phyloP scores from a whole-genome alignment of 2,888 invertebrate genomes.

The Auanema freiburgensis region DNA sequence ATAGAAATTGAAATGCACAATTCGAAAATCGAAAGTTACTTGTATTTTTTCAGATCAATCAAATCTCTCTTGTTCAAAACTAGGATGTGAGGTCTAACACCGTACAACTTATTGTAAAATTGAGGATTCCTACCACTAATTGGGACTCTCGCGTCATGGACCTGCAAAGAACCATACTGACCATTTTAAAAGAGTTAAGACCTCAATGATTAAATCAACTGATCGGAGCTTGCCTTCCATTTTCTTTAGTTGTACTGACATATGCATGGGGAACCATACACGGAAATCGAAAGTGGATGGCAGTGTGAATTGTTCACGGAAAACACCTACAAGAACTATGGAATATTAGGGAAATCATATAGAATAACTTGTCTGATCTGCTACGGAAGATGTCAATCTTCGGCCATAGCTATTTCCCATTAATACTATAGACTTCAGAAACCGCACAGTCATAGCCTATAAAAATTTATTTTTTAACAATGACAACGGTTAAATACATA shows the following conservation, averaged over 20 bases:
- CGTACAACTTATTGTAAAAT: conserved; percentile 51
- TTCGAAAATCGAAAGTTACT: conserved; percentile 28
- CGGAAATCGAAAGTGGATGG: conserved; percentile 39
- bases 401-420: no score
- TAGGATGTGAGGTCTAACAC: conserved; percentile 61
- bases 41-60: conserved; percentile 57
- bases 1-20: not conserved
- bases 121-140: conserved; percentile 62
- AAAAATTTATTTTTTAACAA: no score
- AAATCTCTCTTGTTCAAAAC: conserved; percentile 63
- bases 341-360: not conserved
- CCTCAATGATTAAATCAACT: conserved; percentile 59
- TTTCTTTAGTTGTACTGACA: conserved; percentile 57
- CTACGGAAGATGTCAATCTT: not conserved
- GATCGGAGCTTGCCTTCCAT: conserved; percentile 60
- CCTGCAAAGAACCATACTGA: conserved; percentile 30
- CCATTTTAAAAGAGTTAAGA: conserved; percentile 11
- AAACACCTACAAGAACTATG: not conserved
- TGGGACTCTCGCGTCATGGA: conserved; percentile 63
- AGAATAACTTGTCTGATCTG: not conserved
- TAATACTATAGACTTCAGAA: no score
- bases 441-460: no score
- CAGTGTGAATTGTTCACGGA: conserved; percentile 32
- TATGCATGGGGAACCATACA: conserved; percentile 58
- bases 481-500: no score